Conservation (phyloP, 1,140 invertebrate species). For the Drosophila quadrilineata region DNA sequence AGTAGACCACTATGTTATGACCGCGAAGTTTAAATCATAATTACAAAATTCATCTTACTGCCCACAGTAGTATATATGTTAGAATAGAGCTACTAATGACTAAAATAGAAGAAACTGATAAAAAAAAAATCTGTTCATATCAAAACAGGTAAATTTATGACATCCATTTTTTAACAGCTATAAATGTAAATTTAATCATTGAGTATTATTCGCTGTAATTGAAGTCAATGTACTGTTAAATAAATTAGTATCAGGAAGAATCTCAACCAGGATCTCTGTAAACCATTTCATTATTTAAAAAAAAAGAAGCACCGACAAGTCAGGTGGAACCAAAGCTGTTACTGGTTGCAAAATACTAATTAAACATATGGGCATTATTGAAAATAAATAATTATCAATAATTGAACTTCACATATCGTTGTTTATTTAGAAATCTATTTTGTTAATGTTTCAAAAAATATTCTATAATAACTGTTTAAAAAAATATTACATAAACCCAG, state of each 20-base stretch:
- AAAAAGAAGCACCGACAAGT: neutral
- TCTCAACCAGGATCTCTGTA: no score
- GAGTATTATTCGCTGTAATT: conserved; percentile 18
- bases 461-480: conserved; percentile 44
- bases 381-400: conserved; percentile 1
- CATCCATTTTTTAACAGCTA: conserved; percentile 51
- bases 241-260: conserved; percentile 47
- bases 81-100: conserved; percentile 32
- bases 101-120: conserved; percentile 8
- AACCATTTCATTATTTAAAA: conserved; percentile 58
- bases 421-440: conserved; percentile 37
- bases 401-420: conserved; percentile 65
- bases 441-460: conserved; percentile 41
- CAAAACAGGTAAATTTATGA: conserved; percentile 34
- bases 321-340: no score
- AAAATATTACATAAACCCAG: conserved; percentile 22
- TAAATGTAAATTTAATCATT: conserved; percentile 9
- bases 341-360: conserved; percentile 9
- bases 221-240: conserved; percentile 17
- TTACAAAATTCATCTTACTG: no score
- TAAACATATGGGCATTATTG: conserved; percentile 10
- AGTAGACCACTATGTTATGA: neutral
- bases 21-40: neutral
- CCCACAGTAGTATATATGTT: conserved; percentile 61
- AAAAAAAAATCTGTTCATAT: conserved; percentile 49